Base-by-base conservation (phyloP, 2,888 invertebrate genomes). In the Miltochrista miniata region DNA sequence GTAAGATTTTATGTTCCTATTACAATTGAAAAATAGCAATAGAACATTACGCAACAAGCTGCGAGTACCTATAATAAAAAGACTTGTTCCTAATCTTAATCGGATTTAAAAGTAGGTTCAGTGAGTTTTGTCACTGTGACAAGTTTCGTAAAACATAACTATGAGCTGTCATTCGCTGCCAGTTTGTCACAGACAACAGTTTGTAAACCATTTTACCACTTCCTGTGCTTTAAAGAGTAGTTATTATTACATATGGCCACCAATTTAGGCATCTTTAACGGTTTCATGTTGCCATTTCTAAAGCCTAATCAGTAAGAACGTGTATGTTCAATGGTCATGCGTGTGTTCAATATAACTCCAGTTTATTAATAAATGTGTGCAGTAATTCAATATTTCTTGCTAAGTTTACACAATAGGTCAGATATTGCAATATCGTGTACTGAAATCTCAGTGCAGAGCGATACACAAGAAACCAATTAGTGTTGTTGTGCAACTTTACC, bases 371-470 rank as follows among this genome's bases (percentile, higher is more conserved):
- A 11, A 41, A 35, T 30, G 13, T 14, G 34, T 41, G 7, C 29
- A 34, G 38, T 45, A 18, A 45, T 39, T 31, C 10, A 45, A 31
- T 14, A 15, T 37, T 33, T 24, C 34, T 24, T 29, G 24, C 10
- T 24, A 47, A 14, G 18, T 56, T 56, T 57, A 34, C 49, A 44
- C 52, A 71, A 70, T 56, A 68, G 65, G 63, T 68, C 65, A 68
- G 56, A 38, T 63, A 51, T 56, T 48, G 50, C 37, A 42, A 42
- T 54, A 39, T 62, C 49, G 46, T 34, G 46, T 51, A 49, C 57
- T 45, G 43, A 59, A 64, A 68, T 64, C 61, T 65, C 54, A 61
- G 59, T 65, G 54, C 50, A 40, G 53, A 62, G 35, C 33, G 33
- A 43, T 56, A 61, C 62, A 53, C 40, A 44, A 44, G 44, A 53